phyloP scores from a whole-genome alignment of 2,888 invertebrate genomes.

The Nomada flava region DNA sequence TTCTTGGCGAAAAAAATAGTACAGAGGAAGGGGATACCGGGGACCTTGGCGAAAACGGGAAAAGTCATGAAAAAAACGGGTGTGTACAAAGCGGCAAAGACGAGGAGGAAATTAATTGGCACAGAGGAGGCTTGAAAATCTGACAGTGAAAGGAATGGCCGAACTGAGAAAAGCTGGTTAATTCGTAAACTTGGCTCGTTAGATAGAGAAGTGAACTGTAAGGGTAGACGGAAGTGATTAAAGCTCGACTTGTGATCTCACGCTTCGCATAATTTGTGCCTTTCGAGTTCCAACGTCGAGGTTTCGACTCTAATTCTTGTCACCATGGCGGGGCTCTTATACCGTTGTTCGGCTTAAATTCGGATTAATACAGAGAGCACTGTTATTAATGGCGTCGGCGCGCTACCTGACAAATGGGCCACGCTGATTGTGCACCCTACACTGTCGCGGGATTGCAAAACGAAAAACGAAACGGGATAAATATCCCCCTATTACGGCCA shows the following conservation, averaged over 20 bases:
- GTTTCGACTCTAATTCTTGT: conserved; percentile 32
- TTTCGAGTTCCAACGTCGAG: conserved; percentile 14
- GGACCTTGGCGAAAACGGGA: neutral
- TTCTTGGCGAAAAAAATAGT: neutral
- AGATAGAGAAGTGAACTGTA: conserved; percentile 24
- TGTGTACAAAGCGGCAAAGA: neutral
- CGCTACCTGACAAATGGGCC: neutral
- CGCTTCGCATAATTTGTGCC: conserved; percentile 45
- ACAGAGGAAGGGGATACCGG: neutral
- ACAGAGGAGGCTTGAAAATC: neutral
- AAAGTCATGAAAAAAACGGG: neutral
- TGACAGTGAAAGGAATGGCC: conserved; percentile 4
- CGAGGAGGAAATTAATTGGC: conserved; percentile 21
- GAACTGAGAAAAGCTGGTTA: conserved; percentile 20
- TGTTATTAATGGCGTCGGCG: conserved; percentile 22
- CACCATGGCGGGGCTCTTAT: neutral
- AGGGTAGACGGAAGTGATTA: conserved; percentile 43
- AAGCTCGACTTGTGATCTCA: conserved; percentile 28
- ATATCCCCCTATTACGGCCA: neutral
- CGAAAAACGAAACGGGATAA: neutral
- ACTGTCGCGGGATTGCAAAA: neutral
- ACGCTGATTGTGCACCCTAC: conserved; percentile 1
- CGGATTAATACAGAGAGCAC: conserved; percentile 21
- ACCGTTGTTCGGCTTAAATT: conserved; percentile 40
- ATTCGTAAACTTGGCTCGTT: conserved; percentile 38